Base-by-base conservation (phyloP, 2,113 vertebrate species). In the Piliocolobus tephrosceles region DNA sequence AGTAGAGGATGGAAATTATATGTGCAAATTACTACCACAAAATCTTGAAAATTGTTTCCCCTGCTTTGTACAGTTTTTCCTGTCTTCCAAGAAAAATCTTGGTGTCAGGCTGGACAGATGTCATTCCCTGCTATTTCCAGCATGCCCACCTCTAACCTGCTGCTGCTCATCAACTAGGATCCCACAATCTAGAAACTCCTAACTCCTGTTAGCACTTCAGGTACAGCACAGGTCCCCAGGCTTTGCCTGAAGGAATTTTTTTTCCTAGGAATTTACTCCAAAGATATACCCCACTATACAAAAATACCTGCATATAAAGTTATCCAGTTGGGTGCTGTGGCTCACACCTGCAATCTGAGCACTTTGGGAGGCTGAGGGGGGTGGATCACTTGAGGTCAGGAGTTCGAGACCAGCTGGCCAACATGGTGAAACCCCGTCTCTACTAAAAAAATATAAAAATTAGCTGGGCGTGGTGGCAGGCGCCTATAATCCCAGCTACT, bases 101-200 rank as follows among this genome's bases (percentile, higher is more conserved):
- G 55, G 32, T 16, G 45, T 66, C 64, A 5, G 38, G 52, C 66
- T 50, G 50, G 35, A 38, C 50, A 38, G 38, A 23, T 4, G 22
- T 10, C 23, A 18, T n/a, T 52, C 16, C 18, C 27, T 4, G 30
- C 88, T 78, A 16, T 23, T 23, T 58, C 76, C 23, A 22, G 88
- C 32, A 22, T 0, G 7, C 4, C 8, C 23, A 16, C 12, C 55
- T 11, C 4, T 17, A 20, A 4, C 45, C 58, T 17, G 30, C 84
- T 55, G 66, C 43, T 22, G 6, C 64, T 32, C 68, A 1, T 9
- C 16, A 7, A 0, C 16, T 1, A 11, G 38, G 57, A 5, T 3
- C 43, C 5, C 0, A 55, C n/a, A 2, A 0, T 17, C 22, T 6
- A 23, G 76, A 12, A 16, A 2, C 27, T 64, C 27, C 61, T 64